phyloP scores from a whole-genome alignment of 1,140 invertebrate species.

The Brachionus asplanchnoidis region DNA sequence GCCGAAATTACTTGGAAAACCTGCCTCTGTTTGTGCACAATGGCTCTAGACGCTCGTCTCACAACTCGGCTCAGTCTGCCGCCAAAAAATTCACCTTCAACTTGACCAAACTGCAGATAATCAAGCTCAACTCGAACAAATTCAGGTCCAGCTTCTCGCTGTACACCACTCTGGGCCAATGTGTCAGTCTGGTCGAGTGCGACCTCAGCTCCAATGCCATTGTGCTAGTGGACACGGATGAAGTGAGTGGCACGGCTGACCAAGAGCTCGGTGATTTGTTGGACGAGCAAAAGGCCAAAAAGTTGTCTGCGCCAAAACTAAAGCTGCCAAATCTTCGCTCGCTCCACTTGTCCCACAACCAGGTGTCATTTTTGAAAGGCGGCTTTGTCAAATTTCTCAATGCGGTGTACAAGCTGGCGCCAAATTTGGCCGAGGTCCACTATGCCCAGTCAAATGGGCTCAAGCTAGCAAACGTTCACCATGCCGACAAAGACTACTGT shows the following conservation, averaged over 20 bases:
- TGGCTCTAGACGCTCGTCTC: neutral
- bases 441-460: neutral
- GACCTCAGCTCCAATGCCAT: constrained; percentile 1
- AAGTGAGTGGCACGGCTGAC: neutral
- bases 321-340: neutral
- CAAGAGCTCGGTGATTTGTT: neutral
- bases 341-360: neutral
- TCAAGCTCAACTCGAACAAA: constrained; percentile 3
- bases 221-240: neutral
- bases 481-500: neutral
- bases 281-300: constrained; percentile 3
- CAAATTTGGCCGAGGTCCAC: neutral
- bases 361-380: neutral
- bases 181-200: neutral
- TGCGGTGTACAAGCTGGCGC: neutral
- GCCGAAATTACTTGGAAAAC: neutral
- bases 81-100: constrained; percentile 14
- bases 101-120: neutral
- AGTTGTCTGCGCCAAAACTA: neutral
- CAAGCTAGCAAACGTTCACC: neutral
- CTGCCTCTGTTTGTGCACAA: neutral
- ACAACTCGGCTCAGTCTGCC: neutral
- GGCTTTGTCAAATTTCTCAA: constrained; percentile 18
- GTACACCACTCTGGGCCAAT: neutral
- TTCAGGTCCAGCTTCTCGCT: neutral